Percentiles rank a stretch among this genome's conserved stretches.
Conservation (phyloP, 2,888 invertebrate species). For the Tenthredo notha region DNA sequence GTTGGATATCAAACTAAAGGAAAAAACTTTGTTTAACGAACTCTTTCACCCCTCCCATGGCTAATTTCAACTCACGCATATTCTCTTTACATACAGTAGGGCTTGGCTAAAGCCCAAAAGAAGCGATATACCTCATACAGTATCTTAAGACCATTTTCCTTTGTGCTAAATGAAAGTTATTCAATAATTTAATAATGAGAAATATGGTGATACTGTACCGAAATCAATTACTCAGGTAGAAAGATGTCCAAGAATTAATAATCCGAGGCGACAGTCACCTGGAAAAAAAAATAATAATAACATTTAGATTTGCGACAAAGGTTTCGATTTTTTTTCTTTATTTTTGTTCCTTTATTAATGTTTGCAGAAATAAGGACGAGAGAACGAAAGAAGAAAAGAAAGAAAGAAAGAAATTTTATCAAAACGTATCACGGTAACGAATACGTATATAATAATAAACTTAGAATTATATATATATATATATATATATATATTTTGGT, state of each 20-base stretch:
- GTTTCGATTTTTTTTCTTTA: neutral
- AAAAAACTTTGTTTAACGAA: conserved; percentile 57
- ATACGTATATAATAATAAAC: neutral
- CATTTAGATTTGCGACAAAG: neutral
- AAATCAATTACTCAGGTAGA: neutral
- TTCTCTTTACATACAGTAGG: conserved; percentile 48
- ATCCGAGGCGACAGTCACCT: conserved; percentile 42
- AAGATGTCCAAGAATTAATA: conserved; percentile 6
- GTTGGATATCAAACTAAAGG: conserved; percentile 54
- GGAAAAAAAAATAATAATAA: neutral
- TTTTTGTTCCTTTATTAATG: too few relatives aligned
- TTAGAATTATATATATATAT: neutral
- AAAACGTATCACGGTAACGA: neutral
- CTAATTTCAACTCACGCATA: conserved; percentile 59
- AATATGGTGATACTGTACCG: neutral
- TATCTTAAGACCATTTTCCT: conserved; percentile 22
- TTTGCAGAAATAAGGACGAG: too few relatives aligned
- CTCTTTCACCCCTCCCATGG: conserved; percentile 49
- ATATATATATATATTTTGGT: neutral
- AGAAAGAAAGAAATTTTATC: too few relatives aligned
- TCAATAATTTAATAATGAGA: neutral
- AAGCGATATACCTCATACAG: conserved; percentile 34
- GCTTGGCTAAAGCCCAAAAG: conserved; percentile 61
- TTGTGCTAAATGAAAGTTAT: neutral
- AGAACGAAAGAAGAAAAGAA: too few relatives aligned